Evolutionary conservation across 2,888 invertebrate species (phyloP), one percentile per base, ranked within the genome.

Genomic region (Poecilus cupreus): DNA sequence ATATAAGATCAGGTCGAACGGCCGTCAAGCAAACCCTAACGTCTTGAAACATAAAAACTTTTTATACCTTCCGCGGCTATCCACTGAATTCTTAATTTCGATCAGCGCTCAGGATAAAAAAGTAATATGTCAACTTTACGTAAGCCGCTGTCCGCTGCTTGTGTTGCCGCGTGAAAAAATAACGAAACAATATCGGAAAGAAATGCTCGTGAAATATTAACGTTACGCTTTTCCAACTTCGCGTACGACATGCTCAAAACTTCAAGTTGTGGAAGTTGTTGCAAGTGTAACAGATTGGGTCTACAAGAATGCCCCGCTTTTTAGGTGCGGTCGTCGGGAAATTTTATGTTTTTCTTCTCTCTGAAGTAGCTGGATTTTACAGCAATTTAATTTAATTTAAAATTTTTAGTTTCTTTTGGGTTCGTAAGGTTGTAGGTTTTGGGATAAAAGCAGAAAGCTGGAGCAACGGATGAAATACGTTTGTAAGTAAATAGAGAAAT

Each of bases 41-140:
- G 37, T 68, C 37, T 39, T 10, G 37, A 16, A 68, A 37, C 64
- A 68, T 68, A 68, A 72, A 72, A 72, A 46, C 46, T 72, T 68
- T 72, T 72, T 72, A 72, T 72, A 24, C 72, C 46, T 46, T 72
- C 46, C 11, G 22, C 16, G 68, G 46, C 72, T 20, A 46, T 72
- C 72, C 72, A 46, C 72, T 72, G 72, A 72, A 46, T 72, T 72
- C 72, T 72, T 72, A 72, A 72, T 72, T 72, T 72, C 72, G 72
- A 72, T 72, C 46, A 46, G 24, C 43, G 46, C 46, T 72, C 8
- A 11, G 72, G 72, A 72, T 72, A 72, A 72, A 72, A 72, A 72
- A 72, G 37, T 68, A 68, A 68, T 68, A 68, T 68, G 64, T 68
- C 64, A 68, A 68, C 64, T 20, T n/a, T 16, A 16, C 2, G 18